Evolutionary conservation across 2,113 vertebrate genomes (phyloP).

Genomic region (Channa argus): DNA sequence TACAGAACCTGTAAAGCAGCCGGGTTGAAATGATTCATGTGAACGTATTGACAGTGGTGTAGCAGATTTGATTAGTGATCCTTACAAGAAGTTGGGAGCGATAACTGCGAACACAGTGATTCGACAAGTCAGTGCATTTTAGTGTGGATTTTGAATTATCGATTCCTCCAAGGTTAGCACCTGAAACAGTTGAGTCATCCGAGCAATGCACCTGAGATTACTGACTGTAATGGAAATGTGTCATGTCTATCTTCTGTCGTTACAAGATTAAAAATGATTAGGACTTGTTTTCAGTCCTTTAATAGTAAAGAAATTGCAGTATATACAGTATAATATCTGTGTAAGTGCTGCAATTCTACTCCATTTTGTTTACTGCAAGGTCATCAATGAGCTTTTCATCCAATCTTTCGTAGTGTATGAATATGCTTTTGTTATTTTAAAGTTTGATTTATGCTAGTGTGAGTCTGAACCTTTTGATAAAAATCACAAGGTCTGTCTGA

Average conservation of each 20-base stretch:
- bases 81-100: neutral
- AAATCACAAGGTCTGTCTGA: neutral
- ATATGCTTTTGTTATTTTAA: neutral
- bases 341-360: too few relatives aligned
- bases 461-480: neutral
- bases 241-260: too few relatives aligned
- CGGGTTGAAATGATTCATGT: neutral
- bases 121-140: neutral
- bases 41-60: neutral
- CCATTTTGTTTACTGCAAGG: too few relatives aligned
- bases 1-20: neutral
- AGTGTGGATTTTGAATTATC: slow-evolving; percentile 1
- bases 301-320: neutral
- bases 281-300: neutral
- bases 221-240: neutral
- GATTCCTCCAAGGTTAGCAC: neutral
- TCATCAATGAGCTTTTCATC: too few relatives aligned
- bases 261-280: neutral
- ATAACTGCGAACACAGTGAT: neutral
- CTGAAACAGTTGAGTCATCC: neutral
- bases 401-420: neutral
- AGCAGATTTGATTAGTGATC: neutral
- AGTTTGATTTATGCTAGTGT: neutral
- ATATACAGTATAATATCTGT: too few relatives aligned
- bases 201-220: neutral